Percentiles rank a stretch among this genome's conserved stretches.
Evolutionary conservation across 2,113 vertebrate genomes (phyloP).

Genomic region (Myrmophylax atrothorax): DNA sequence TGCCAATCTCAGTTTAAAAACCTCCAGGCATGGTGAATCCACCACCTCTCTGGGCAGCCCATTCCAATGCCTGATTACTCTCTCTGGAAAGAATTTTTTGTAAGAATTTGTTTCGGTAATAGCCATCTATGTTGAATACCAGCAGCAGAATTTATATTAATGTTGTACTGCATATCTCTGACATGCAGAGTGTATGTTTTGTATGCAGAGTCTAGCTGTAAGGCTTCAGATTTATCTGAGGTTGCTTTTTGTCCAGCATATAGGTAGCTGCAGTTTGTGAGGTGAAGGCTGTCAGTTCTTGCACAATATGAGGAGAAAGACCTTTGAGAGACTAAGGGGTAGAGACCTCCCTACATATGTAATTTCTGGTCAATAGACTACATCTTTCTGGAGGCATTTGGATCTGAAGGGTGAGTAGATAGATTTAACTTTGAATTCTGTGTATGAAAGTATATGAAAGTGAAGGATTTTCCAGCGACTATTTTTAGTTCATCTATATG

Average conservation of each 20-base stretch:
- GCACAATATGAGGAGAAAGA: background rate
- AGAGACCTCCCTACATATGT: background rate
- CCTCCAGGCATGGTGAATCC: too few relatives aligned
- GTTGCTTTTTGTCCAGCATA: background rate
- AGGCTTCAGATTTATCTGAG: background rate
- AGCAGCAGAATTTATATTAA: rapidly evolving
- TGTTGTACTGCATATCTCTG: background rate
- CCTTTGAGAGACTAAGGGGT: background rate
- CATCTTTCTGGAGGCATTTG: background rate
- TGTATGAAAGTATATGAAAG: rapidly evolving
- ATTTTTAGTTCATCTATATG: background rate
- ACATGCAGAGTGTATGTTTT: background rate
- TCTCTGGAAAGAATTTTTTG: too few relatives aligned
- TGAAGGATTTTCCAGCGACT: background rate
- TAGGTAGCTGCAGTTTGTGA: background rate
- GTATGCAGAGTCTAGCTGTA: background rate
- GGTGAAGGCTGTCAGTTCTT: background rate
- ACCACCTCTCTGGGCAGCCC: too few relatives aligned
- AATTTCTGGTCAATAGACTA: background rate
- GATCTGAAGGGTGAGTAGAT: background rate
- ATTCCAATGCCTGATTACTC: too few relatives aligned
- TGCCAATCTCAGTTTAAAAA: too few relatives aligned
- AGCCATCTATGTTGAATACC: background rate
- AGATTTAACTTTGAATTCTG: background rate
- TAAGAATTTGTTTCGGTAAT: rapidly evolving